Conservation (phyloP, 1,140 invertebrate species). For the Bombus haemorrhoidalis region DNA sequence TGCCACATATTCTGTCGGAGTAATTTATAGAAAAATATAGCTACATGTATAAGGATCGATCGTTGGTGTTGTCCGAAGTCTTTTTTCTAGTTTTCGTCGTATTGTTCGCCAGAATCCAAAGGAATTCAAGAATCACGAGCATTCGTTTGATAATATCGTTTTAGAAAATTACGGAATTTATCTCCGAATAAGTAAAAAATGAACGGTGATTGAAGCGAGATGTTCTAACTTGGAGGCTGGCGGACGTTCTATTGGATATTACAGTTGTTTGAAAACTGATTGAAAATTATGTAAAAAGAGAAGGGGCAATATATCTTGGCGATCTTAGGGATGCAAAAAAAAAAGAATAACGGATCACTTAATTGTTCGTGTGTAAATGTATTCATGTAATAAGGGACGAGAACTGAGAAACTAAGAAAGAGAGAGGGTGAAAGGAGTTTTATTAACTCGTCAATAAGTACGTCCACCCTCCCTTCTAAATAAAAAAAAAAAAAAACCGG, state of each 20-base stretch:
- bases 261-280: background rate
- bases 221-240: background rate
- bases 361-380: conserved; percentile 40
- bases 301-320: conserved; percentile 12
- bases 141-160: background rate
- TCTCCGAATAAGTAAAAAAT: background rate
- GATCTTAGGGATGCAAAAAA: conserved; percentile 22
- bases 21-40: conserved; percentile 59
- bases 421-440: conserved; percentile 46
- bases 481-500: conserved; percentile 13
- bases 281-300: background rate
- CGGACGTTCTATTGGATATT: conserved; percentile 15
- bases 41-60: conserved; percentile 47
- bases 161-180: background rate
- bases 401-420: conserved; percentile 39
- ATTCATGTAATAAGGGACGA: conserved; percentile 15
- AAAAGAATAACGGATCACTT: conserved; percentile 4
- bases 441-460: conserved; percentile 56
- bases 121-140: background rate
- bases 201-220: too few species aligned
- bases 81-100: conserved; percentile 46
- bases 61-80: conserved; percentile 51
- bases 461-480: conserved; percentile 24
- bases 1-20: conserved; percentile 10
- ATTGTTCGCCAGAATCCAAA: conserved; percentile 49